A percentile compares a stretch with the other conserved stretches of the same genome.
These are phyloP conservation scores for Aythya fuligula DNA, from an alignment of 2,797 vertebrate genomes.

Conservation along the genomic window DNA sequence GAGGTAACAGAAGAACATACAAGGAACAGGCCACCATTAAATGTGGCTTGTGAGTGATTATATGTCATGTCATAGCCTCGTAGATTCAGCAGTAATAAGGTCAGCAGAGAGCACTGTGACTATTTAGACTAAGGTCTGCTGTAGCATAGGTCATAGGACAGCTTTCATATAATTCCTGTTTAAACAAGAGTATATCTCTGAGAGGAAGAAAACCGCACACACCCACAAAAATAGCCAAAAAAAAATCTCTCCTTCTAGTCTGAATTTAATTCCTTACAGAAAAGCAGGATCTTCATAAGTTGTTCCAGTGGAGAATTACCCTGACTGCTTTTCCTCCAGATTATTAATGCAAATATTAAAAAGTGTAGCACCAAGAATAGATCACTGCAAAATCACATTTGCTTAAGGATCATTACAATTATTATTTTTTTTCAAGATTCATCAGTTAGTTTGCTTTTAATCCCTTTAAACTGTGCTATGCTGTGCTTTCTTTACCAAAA, in stretches of 20 bases:
- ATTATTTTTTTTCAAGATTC: not conserved
- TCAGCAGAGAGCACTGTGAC: not conserved
- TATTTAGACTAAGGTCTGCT: not conserved
- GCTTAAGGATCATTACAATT: not conserved
- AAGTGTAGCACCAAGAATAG: not conserved
- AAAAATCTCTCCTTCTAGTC: not conserved
- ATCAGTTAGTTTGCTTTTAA: not conserved
- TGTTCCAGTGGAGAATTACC: not conserved
- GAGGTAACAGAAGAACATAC: not conserved
- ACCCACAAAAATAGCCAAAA: too few species aligned
- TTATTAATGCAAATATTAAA: conserved; percentile 16
- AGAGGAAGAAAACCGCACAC: not conserved
- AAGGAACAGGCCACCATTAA: not conserved
- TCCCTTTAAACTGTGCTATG: not conserved
- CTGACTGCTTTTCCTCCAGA: not conserved
- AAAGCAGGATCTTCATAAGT: not conserved
- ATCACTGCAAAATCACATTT: not conserved
- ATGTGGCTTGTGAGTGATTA: not conserved
- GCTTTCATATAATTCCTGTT: not conserved
- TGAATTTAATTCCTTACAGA: not conserved
- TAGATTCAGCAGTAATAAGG: not conserved
- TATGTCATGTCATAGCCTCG: not conserved
- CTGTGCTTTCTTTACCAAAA: conserved; percentile 26
- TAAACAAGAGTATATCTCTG: not conserved
- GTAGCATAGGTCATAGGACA: not conserved